Evolutionary conservation across 2,797 vertebrate species (phyloP).

Genomic region (Betta splendens): DNA sequence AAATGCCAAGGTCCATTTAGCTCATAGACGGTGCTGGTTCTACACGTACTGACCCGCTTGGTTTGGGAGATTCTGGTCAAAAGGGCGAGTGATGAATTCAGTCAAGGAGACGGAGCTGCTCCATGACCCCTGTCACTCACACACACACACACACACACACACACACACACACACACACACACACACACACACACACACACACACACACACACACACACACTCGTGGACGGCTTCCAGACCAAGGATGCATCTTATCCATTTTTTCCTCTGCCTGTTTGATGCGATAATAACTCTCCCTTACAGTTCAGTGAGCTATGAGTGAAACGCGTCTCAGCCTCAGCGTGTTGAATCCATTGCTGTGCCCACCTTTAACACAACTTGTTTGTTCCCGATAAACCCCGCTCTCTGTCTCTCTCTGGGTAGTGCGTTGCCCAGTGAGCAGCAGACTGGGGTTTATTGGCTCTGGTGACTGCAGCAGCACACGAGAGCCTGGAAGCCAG

Average conservation of each 20-base stretch:
- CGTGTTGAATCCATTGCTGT: constrained; percentile 39
- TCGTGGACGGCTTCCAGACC: no score
- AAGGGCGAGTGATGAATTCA: constrained; percentile 27
- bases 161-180: no score
- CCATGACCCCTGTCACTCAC: constrained; percentile 6
- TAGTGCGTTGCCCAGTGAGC: constrained; percentile 22
- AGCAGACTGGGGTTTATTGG: constrained; percentile 56
- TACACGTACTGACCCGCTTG: constrained; percentile 25
- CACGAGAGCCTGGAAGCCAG: constrained; percentile 60
- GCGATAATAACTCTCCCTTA: constrained; percentile 24
- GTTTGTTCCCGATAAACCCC: constrained; percentile 15
- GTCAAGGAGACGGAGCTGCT: constrained; percentile 19
- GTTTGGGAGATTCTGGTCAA: constrained; percentile 25
- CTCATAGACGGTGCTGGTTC: neutral
- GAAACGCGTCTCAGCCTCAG: constrained; percentile 11
- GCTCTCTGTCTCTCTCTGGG: constrained; percentile 17
- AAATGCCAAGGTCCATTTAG: constrained; percentile 47
- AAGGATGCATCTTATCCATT: constrained; percentile 8
- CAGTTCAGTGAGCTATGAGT: constrained; percentile 19
- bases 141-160: constrained; percentile 12
- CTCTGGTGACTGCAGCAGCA: constrained; percentile 70
- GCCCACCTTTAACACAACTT: constrained; percentile 16
- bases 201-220: constrained; percentile 3
- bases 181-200: no score
- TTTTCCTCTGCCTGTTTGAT: constrained; percentile 19